Evolutionary conservation across 2,113 vertebrate species (phyloP), one percentile per base, ranked within the genome.

Genomic region (Symphodus melops): DNA sequence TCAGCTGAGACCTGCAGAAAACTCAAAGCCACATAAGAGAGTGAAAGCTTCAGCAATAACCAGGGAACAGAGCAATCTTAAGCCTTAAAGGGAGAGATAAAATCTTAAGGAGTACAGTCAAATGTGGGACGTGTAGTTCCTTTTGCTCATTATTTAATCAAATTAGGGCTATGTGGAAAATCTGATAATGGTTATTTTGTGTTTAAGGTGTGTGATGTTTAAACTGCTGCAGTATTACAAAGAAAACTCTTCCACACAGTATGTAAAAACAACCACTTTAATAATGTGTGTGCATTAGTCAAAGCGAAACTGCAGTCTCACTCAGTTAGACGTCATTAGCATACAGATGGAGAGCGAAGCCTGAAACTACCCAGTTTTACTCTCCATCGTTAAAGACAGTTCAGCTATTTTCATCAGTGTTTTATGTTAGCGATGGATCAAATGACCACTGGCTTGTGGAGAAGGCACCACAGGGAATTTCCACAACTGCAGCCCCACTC

Each of bases 1-100:
- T 61, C 6, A 62, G 41, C 55, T 33, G 59, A 77, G 82, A 48
- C 65, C 46, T 36, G 46, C 14, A 65, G 65, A 54, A 59, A 67
- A 55, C 73, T 61, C 51, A 21, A 46, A 39, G 59, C 53, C 52
- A 41, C 41, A 37, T 51, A 13, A 53, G 33, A 28, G 14, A 21
- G 42, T 10, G 60, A 54, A 62, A 52, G 64, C 59, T 3, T 51
- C 1, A 37, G 57, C 36, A 20, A 59, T 33, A 53, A 58, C 57
- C 33, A 28, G 8, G 9, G 41, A 74, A 4, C 58, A 41, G 36
- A 68, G 52, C 61, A n/a, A 23, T 28, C 59, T 51, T 39, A 51
- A 79, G 51, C 44, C 46, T 70, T 12, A 81, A 20, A 68, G 39
- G 58, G 20, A 54, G 16, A 49, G 37, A 56, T 33, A 8, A 11